phyloP scores from a whole-genome alignment of 1,140 invertebrate genomes.

The Neodiprion pinetum region DNA sequence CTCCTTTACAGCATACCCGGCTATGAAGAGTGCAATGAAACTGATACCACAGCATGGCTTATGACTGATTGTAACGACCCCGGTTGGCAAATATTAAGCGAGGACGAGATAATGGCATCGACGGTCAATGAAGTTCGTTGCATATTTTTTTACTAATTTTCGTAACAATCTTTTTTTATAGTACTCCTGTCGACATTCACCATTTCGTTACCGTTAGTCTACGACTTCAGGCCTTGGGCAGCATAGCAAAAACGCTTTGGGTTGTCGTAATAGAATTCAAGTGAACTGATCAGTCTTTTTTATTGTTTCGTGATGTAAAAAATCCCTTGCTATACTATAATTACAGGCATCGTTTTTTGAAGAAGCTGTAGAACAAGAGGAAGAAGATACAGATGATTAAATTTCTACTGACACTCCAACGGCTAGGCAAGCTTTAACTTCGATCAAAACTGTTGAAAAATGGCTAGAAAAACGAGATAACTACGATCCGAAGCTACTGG shows the following conservation, averaged over 20 bases:
- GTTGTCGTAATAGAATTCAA: not conserved
- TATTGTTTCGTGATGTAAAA: not conserved
- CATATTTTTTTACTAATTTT: slow-evolving; percentile 14
- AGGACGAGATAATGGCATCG: slow-evolving; percentile 16
- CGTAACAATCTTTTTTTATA: not conserved
- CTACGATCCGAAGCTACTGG: slow-evolving; percentile 13
- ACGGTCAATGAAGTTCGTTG: slow-evolving; percentile 17
- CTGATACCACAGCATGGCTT: slow-evolving; percentile 19
- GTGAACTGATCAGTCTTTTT: not conserved
- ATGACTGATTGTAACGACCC: slow-evolving; percentile 19
- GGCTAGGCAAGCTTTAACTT: slow-evolving; percentile 17
- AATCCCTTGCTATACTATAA: slow-evolving; percentile 5
- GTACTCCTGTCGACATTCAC: too few relatives aligned
- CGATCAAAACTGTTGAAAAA: slow-evolving; percentile 17
- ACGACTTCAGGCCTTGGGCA: not conserved
- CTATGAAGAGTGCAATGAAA: slow-evolving; percentile 18
- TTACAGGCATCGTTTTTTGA: slow-evolving; percentile 14
- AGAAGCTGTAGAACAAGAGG: slow-evolving; percentile 14
- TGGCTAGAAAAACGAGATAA: slow-evolving; percentile 17
- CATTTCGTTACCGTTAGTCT: not conserved
- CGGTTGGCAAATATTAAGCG: slow-evolving; percentile 20
- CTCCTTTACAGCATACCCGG: slow-evolving; percentile 18
- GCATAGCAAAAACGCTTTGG: not conserved
- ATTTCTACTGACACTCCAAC: slow-evolving; percentile 17
- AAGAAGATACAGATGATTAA: slow-evolving; percentile 20